Conservation (phyloP, 2,797 vertebrate species). For the Sparidentex hasta region DNA sequence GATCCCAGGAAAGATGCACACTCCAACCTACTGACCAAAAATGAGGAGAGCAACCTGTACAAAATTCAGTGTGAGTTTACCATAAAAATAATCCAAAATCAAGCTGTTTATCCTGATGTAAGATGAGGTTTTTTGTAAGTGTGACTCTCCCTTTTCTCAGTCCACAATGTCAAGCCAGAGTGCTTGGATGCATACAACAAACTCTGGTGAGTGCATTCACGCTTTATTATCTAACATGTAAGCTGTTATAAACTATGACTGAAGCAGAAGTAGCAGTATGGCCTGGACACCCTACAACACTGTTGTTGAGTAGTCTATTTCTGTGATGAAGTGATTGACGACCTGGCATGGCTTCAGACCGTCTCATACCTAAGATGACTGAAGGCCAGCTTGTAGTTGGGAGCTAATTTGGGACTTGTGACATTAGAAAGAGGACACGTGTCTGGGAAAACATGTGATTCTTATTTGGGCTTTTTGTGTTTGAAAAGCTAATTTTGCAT, state of each 20-base stretch:
- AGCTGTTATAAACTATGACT: background rate
- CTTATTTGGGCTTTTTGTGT: background rate
- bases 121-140: background rate
- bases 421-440: conserved; percentile 16
- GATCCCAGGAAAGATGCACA: conserved; percentile 97
- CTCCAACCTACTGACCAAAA: conserved; percentile 95
- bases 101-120: background rate
- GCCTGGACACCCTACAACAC: background rate
- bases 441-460: conserved; percentile 12
- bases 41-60: conserved; percentile 96
- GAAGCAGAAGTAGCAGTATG: background rate
- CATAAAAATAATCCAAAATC: no score
- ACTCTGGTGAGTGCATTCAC: conserved; percentile 90
- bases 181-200: conserved; percentile 97
- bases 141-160: conserved; percentile 79
- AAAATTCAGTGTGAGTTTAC: conserved; percentile 93
- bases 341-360: conserved; percentile 29
- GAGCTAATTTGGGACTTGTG: conserved; percentile 33
- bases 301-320: conserved; percentile 68
- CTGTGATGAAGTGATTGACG: conserved; percentile 64
- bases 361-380: conserved; percentile 58
- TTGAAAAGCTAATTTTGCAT: background rate
- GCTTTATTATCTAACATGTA: background rate
- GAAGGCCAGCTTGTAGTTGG: conserved; percentile 12
- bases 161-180: conserved; percentile 99